Evolutionary conservation across 2,113 vertebrate genomes (phyloP).

Genomic region (Pedionomus torquatus): DNA sequence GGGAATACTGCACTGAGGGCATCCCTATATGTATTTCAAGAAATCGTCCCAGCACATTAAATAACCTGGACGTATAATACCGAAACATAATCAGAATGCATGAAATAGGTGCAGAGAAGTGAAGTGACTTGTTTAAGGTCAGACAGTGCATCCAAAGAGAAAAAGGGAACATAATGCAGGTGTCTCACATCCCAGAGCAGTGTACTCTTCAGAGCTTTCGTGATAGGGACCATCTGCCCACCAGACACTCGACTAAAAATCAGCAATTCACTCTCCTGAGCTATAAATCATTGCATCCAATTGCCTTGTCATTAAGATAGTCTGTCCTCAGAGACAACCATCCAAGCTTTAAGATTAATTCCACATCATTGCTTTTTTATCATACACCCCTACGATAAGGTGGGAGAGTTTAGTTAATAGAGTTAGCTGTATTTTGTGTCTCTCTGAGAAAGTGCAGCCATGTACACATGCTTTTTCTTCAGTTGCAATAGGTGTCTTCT

Average conservation of each 20-base stretch:
- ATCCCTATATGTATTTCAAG: background rate
- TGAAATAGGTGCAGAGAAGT: background rate
- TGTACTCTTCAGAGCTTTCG: background rate
- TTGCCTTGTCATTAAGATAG: background rate
- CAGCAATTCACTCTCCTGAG: background rate
- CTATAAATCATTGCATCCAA: slow-evolving; percentile 10
- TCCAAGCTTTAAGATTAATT: slow-evolving; percentile 27
- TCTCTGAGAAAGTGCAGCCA: background rate
- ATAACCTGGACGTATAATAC: background rate
- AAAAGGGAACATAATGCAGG: background rate
- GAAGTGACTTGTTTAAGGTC: background rate
- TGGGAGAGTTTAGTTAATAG: background rate
- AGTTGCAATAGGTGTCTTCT: background rate
- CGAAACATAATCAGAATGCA: background rate
- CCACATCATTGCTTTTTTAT: slow-evolving; percentile 1
- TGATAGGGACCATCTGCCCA: background rate
- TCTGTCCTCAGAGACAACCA: background rate
- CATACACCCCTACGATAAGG: background rate
- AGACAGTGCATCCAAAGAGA: background rate
- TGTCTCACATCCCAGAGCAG: background rate
- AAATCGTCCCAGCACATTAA: background rate
- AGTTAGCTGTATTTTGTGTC: background rate
- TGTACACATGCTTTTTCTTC: background rate
- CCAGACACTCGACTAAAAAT: background rate
- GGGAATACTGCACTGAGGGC: background rate